phyloP scores from a whole-genome alignment of 2,113 vertebrate genomes.

The Chloroceryle aenea region DNA sequence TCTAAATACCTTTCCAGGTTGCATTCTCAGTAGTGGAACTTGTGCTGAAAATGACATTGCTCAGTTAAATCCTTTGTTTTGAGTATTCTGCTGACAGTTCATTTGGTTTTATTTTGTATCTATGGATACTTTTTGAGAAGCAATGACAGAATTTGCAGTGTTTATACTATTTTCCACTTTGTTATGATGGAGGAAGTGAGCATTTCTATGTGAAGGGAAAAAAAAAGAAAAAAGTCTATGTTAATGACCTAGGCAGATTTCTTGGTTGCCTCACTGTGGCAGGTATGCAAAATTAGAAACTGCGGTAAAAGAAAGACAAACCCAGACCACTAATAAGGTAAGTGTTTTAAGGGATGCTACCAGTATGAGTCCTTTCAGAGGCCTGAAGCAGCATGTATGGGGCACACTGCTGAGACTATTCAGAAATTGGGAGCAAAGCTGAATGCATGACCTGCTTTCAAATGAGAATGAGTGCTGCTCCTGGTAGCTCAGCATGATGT shows the following conservation, averaged over 20 bases:
- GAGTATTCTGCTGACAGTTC: neutral
- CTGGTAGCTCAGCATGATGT: conserved; percentile 3
- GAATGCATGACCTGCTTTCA: conserved; percentile 41
- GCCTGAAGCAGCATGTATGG: neutral
- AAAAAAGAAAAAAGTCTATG: too few relatives aligned
- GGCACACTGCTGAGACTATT: conserved; percentile 7
- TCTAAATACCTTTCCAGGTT: neutral
- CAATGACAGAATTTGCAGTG: neutral
- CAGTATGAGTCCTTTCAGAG: neutral
- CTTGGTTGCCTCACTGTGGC: neutral
- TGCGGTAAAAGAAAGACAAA: neutral
- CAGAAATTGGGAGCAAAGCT: conserved; percentile 23
- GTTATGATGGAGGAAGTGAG: neutral
- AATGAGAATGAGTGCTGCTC: conserved; percentile 27
- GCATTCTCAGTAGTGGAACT: neutral
- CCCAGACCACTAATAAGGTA: neutral
- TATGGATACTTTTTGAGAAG: neutral
- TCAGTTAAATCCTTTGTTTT: neutral
- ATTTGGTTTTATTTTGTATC: neutral
- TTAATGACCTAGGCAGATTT: neutral
- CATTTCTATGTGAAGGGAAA: neutral
- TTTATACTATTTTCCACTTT: neutral
- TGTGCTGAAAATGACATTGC: neutral
- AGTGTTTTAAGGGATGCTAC: neutral
- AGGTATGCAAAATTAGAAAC: neutral